These are phyloP conservation scores for Eulemur coronatus DNA, from an alignment of 2,797 vertebrate species.

Conservation along the genomic window DNA sequence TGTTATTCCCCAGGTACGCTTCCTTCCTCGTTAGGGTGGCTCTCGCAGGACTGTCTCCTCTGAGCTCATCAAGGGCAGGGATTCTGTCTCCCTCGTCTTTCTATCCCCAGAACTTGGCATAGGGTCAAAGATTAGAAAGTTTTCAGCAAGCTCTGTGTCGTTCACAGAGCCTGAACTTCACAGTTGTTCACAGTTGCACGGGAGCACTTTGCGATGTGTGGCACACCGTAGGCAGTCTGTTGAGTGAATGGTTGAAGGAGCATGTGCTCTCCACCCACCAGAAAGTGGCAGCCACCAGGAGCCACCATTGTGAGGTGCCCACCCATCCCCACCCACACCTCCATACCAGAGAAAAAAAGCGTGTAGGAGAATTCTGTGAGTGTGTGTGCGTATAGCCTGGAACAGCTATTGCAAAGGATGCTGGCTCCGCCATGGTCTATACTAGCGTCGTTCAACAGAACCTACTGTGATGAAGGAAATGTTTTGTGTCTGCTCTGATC, in stretches of 20 bases:
- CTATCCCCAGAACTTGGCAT: not conserved
- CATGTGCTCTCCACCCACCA: not conserved
- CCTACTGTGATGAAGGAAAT: not conserved
- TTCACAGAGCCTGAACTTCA: not conserved
- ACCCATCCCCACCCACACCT: not conserved
- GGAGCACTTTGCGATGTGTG: not conserved
- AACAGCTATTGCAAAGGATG: not conserved
- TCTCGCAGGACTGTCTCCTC: not conserved
- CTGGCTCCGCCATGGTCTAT: not conserved
- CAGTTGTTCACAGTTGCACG: not conserved
- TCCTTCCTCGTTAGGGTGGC: not conserved
- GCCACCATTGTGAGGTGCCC: not conserved
- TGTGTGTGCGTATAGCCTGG: not conserved
- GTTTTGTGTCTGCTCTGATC: too few species aligned
- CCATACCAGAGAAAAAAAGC: not conserved
- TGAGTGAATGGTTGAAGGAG: not conserved
- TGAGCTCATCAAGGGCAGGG: not conserved
- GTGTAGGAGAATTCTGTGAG: not conserved
- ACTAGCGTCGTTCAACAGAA: rapidly evolving
- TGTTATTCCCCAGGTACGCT: not conserved
- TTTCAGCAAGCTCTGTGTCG: not conserved
- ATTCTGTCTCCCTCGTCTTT: not conserved
- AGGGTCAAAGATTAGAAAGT: not conserved
- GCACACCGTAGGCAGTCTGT: rapidly evolving
- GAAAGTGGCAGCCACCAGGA: not conserved